These are phyloP conservation scores for Zelostemma sp. DNA, from an alignment of 1,140 invertebrate species.

Conservation along the genomic window DNA sequence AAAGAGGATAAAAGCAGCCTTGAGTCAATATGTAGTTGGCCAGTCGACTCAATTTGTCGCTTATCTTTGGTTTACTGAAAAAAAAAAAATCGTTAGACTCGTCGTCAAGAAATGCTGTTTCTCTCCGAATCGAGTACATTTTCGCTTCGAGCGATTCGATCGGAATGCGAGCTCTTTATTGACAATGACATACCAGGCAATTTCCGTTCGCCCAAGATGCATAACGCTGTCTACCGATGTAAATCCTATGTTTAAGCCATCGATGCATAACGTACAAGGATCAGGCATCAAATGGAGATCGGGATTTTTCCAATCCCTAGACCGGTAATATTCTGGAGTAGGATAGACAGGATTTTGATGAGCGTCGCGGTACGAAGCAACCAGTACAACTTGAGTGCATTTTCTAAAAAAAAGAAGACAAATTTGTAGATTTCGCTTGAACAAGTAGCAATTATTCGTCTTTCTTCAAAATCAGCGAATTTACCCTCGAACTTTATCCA, in stretches of 20 bases:
- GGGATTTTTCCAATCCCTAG: conserved; percentile 63
- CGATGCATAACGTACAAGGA: conserved; percentile 83
- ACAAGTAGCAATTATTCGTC: no score
- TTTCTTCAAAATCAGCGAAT: conserved; percentile 28
- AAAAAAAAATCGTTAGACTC: conserved; percentile 8
- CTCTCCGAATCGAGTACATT: background rate
- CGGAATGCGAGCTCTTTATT: conserved; percentile 2
- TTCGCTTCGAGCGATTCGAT: background rate
- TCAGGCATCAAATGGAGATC: conserved; percentile 80
- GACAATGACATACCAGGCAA: conserved; percentile 75
- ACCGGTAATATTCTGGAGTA: conserved; percentile 76
- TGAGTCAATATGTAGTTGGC: conserved; percentile 83
- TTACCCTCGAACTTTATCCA: conserved; percentile 71
- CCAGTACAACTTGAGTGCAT: conserved; percentile 78
- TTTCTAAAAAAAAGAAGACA: conserved; percentile 67
- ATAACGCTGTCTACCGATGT: conserved; percentile 87
- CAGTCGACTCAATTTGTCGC: conserved; percentile 79
- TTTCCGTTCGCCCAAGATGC: conserved; percentile 84
- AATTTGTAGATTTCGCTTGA: conserved; percentile 16
- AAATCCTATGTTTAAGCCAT: conserved; percentile 81
- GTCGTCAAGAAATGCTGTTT: background rate
- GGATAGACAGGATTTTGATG: conserved; percentile 86
- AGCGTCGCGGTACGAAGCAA: conserved; percentile 82
- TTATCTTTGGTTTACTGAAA: conserved; percentile 55
- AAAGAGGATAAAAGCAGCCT: conserved; percentile 85